Base-by-base conservation (phyloP, 2,113 vertebrate genomes). In the Porphyrio hochstetteri region DNA sequence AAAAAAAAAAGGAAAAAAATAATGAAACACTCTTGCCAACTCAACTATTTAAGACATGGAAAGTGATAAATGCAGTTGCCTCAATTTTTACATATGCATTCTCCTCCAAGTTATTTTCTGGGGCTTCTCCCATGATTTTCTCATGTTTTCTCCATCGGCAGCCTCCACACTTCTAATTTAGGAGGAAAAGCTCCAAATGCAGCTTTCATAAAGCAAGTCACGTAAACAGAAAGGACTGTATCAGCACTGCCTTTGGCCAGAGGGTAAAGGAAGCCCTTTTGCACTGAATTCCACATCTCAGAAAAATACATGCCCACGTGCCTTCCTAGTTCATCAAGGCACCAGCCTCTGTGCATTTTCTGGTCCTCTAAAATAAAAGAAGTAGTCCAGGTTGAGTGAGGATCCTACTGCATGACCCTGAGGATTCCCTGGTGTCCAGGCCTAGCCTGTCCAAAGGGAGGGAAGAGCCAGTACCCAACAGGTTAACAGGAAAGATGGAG, bases 141-240 rank as follows among this genome's bases (percentile, higher is more conserved):
- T 7, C 17, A 18, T 0, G 0, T 16, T 59, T 38, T 57, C 20
- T 36, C 50, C 31, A 10, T 0, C 0, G 0, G 35, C 57, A 71
- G 29, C 48, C 76, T 46, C 40, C 19, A 15, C 2, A 13, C 11
- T 29, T 35, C 25, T 33, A 57, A 10, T 27, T 88, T 10, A 56
- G 36, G 42, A 72, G 46, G 57, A 71, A 76, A 85, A 57, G n/a
- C 35, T 61, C 48, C 13, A 46, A 25, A 28, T 0, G 2, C 0
- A 0, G 53, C 29, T 44, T 88, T 76, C 31, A 44, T 21, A 68
- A 59, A 81, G 18, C 36, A 44, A 61, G 18, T 46, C 53, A 70
- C 0, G 1, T 17, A 50, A 91, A 76, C 48, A n/a, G 69, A 61
- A 65, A 44, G 63, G 21, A 17, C 28, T 44, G 5, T 18, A 36